Percentiles rank a stretch among this genome's conserved stretches.
These are phyloP conservation scores for Alca torda DNA, from an alignment of 2,797 vertebrate genomes.

Conservation along the genomic window DNA sequence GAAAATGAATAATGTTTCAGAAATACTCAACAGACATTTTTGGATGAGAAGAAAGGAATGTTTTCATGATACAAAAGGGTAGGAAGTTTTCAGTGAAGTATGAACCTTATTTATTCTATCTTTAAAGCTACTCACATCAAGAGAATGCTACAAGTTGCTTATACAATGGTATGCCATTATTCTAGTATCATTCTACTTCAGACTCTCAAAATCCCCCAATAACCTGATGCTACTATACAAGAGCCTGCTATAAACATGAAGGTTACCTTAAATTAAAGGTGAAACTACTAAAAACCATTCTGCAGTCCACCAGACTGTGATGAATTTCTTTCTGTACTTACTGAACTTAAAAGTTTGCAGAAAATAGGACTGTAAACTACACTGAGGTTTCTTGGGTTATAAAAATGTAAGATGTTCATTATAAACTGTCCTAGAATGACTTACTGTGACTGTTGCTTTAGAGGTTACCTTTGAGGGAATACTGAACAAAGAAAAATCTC, in stretches of 20 bases:
- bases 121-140: neutral
- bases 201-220: neutral
- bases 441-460: neutral
- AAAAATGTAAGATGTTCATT: neutral
- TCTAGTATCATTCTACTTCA: neutral
- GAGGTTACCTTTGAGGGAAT: neutral
- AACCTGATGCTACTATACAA: constrained; percentile 23
- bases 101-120: neutral
- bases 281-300: constrained; percentile 44
- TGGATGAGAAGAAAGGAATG: neutral
- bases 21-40: neutral
- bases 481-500: neutral
- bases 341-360: neutral
- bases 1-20: neutral
- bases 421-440: neutral
- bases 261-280: constrained; percentile 40
- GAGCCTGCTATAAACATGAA: constrained; percentile 51
- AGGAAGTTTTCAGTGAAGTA: neutral
- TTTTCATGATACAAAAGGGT: neutral
- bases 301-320: neutral
- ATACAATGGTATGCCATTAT: neutral
- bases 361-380: constrained; percentile 20
- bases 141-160: neutral
- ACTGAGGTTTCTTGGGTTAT: neutral
- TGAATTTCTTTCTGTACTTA: constrained; percentile 2